Percentiles rank a stretch among this genome's conserved stretches.
phyloP scores from a whole-genome alignment of 2,113 vertebrate genomes.

The Spea multiplicata region DNA sequence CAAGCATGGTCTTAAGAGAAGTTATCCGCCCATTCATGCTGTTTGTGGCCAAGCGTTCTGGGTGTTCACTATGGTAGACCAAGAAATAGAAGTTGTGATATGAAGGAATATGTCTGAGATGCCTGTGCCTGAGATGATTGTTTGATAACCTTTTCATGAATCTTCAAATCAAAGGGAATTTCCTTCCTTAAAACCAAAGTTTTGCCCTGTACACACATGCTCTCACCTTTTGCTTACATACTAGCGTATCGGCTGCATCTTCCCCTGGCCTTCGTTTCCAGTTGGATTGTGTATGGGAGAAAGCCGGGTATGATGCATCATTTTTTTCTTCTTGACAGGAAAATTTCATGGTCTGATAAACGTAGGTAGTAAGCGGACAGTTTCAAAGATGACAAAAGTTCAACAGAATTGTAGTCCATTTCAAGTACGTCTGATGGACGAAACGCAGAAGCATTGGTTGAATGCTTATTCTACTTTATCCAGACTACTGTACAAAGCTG shows the following conservation, averaged over 20 bases:
- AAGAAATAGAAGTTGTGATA: not conserved
- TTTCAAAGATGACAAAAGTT: not conserved
- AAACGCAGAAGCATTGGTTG: not conserved
- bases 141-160: conserved; percentile 23
- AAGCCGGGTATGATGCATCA: not conserved
- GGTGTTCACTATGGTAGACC: conserved; percentile 16
- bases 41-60: conserved; percentile 29
- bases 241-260: no score
- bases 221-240: no score
- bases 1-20: conserved; percentile 34
- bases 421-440: not conserved
- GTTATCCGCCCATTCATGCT: conserved; percentile 15
- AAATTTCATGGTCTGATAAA: not conserved
- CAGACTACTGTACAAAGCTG: not conserved
- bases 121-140: not conserved
- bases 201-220: not conserved
- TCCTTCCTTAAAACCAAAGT: conserved; percentile 19
- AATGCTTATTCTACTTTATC: not conserved
- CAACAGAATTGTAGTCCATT: not conserved
- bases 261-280: no score
- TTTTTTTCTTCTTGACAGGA: not conserved
- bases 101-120: not conserved
- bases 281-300: no score
- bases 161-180: conserved; percentile 20
- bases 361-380: not conserved